phyloP scores from a whole-genome alignment of 2,888 invertebrate genomes.

The Scaptomyza flava region DNA sequence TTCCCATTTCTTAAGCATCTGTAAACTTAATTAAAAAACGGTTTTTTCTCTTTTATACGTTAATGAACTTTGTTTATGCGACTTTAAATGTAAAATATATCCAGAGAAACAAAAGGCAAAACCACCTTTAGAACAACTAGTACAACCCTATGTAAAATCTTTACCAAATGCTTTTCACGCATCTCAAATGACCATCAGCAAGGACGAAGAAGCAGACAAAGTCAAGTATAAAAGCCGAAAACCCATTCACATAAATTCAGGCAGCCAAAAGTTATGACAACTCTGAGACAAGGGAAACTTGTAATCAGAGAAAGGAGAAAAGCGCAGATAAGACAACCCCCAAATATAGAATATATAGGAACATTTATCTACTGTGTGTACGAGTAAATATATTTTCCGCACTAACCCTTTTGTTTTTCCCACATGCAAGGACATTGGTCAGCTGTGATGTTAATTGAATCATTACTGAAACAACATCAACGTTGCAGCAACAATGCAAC shows the following conservation, averaged over 20 bases:
- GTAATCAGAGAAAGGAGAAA: conserved; percentile 43
- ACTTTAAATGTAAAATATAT: conserved; percentile 5
- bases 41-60: neutral
- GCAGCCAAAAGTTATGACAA: conserved; percentile 62
- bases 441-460: conserved; percentile 79
- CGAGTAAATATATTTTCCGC: conserved; percentile 8
- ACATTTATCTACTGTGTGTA: neutral
- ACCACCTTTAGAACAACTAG: neutral
- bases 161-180: conserved; percentile 26
- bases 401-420: conserved; percentile 68
- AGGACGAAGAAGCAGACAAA: conserved; percentile 10
- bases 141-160: neutral
- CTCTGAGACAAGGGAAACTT: conserved; percentile 41
- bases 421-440: conserved; percentile 68
- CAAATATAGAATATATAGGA: neutral
- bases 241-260: conserved; percentile 49
- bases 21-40: conserved; percentile 13
- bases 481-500: conserved; percentile 66
- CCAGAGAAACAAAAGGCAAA: neutral
- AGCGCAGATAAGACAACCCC: conserved; percentile 19
- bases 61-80: conserved; percentile 17
- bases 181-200: conserved; percentile 55
- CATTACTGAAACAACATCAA: conserved; percentile 48
- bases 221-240: conserved; percentile 31
- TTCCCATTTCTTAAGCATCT: neutral